phyloP scores from a whole-genome alignment of 1,140 invertebrate genomes.

The Leptoteleia sp. region DNA sequence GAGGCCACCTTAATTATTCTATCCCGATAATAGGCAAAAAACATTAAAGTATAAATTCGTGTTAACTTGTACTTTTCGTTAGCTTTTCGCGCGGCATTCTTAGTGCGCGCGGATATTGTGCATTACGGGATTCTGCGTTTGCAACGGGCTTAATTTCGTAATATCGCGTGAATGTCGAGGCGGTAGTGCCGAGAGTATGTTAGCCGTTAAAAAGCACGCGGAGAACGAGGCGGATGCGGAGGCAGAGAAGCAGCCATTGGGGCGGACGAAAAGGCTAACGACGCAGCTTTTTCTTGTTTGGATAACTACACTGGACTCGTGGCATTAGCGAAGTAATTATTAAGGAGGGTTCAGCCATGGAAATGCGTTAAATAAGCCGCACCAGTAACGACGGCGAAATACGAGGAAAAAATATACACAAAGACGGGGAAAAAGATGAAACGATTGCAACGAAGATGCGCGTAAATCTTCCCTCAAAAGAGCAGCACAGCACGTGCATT shows the following conservation, averaged over 20 bases:
- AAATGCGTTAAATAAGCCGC: slow-evolving; percentile 63
- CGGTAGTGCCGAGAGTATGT: slow-evolving; percentile 51
- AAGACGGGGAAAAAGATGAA: slow-evolving; percentile 1
- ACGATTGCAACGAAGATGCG: not conserved
- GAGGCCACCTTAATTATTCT: slow-evolving; percentile 34
- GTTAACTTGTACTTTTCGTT: slow-evolving; percentile 62
- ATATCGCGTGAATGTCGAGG: slow-evolving; percentile 65
- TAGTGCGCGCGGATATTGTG: slow-evolving; percentile 61
- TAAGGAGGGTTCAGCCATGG: slow-evolving; percentile 61
- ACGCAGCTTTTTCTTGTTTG: slow-evolving; percentile 69
- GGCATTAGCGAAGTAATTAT: slow-evolving; percentile 68
- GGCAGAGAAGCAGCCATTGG: slow-evolving; percentile 46
- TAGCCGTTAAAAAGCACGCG: slow-evolving; percentile 60
- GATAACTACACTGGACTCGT: slow-evolving; percentile 65
- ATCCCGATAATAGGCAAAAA: slow-evolving; percentile 52
- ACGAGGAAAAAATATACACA: slow-evolving; percentile 18
- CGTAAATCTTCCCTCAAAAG: not conserved
- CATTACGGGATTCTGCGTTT: slow-evolving; percentile 66
- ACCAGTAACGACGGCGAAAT: slow-evolving; percentile 40
- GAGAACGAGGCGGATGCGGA: slow-evolving; percentile 56
- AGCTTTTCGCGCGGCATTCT: slow-evolving; percentile 50
- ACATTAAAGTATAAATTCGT: slow-evolving; percentile 63
- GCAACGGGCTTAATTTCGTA: slow-evolving; percentile 68
- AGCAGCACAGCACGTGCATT: too few species aligned
- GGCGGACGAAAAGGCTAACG: slow-evolving; percentile 64